Evolutionary conservation across 1,140 invertebrate genomes (phyloP).

Genomic region (Whitmania pigra): DNA sequence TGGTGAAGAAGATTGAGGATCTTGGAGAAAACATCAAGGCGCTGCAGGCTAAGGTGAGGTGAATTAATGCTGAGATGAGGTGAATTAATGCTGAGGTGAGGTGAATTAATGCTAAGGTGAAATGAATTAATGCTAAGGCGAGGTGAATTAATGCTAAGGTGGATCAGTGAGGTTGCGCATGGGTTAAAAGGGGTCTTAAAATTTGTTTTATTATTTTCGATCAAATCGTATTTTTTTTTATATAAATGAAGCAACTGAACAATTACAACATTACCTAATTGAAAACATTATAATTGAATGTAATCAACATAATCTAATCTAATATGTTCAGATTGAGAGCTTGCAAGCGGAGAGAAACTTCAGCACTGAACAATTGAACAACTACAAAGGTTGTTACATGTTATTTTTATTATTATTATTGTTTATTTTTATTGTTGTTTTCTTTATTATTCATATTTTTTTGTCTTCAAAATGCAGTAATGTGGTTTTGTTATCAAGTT

Average conservation of each 20-base stretch:
- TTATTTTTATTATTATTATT: no score
- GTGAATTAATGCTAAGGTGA: neutral
- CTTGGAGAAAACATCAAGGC: neutral
- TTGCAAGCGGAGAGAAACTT: slow-evolving; percentile 24
- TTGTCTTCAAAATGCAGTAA: slow-evolving; percentile 6
- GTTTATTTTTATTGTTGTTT: neutral
- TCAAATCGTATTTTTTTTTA: no score
- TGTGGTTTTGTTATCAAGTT: slow-evolving; percentile 9
- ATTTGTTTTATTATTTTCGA: neutral
- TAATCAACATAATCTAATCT: neutral
- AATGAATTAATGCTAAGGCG: neutral
- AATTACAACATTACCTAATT: no score
- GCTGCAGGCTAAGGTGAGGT: neutral
- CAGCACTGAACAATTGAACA: slow-evolving; percentile 22
- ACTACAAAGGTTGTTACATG: slow-evolving; percentile 26
- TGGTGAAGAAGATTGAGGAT: neutral
- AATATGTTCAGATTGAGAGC: slow-evolving; percentile 17
- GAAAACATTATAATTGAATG: no score
- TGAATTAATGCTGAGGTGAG: neutral
- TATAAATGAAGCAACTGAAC: no score
- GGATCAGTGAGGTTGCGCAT: no score
- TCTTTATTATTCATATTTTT: neutral
- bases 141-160: neutral
- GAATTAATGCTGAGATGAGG: neutral
- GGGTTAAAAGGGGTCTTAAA: neutral